A percentile compares a stretch with the other conserved stretches of the same genome.
Evolutionary conservation across 2,888 invertebrate genomes (phyloP).

Genomic region (Pemphredon lugubris): DNA sequence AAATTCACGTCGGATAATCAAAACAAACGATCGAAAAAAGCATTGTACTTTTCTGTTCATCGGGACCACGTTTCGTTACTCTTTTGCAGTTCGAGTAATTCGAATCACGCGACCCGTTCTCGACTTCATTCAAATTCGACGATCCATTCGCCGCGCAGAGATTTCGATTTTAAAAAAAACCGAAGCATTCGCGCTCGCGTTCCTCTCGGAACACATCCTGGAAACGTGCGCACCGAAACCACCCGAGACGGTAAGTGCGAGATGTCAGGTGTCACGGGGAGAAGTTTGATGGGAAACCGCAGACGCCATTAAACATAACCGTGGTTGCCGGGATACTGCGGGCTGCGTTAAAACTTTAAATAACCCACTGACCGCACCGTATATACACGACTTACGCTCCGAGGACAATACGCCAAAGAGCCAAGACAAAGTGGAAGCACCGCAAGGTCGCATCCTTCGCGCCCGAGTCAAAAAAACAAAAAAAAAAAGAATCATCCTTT

Average conservation of each 20-base stretch:
- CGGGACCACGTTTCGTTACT: too few relatives aligned
- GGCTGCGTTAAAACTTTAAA: conserved; percentile 68
- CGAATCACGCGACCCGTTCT: too few relatives aligned
- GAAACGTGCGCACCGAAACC: background rate
- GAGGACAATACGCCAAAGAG: conserved; percentile 60
- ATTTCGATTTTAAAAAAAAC: too few relatives aligned
- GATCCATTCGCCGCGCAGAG: too few relatives aligned
- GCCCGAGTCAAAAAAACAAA: conserved; percentile 31
- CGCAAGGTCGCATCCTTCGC: conserved; percentile 43
- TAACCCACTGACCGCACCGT: conserved; percentile 71
- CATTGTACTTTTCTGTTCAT: too few relatives aligned
- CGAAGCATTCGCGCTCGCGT: too few relatives aligned
- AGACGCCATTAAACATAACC: conserved; percentile 72
- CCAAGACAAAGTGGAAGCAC: conserved; percentile 9
- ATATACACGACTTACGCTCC: conserved; percentile 39
- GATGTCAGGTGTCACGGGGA: conserved; percentile 52
- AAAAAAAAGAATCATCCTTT: conserved; percentile 27
- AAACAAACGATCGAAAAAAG: too few relatives aligned
- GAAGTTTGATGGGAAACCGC: conserved; percentile 75
- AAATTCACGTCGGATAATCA: too few relatives aligned
- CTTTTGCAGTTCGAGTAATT: too few relatives aligned
- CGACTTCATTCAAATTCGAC: too few relatives aligned
- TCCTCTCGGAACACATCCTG: background rate
- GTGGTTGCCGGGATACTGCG: conserved; percentile 35
- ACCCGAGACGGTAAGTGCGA: conserved; percentile 41